Conservation (phyloP, 1,140 invertebrate species). For the Augochlora pura region DNA sequence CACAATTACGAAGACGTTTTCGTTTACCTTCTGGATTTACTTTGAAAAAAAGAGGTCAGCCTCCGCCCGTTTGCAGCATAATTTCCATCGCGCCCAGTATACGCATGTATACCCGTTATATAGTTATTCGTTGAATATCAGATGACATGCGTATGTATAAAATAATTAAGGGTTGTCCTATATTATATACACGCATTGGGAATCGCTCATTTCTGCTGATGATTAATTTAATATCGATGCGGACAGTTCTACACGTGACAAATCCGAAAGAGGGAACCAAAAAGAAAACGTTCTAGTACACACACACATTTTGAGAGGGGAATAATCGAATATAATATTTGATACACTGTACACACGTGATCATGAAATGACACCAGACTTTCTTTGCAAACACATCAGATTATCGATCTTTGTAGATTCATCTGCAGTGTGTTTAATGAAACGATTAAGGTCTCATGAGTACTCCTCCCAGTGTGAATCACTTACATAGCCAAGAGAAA, state of each 20-base stretch:
- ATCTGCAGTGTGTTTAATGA: neutral
- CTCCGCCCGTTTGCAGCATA: no score
- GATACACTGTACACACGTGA: neutral
- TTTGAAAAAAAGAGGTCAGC: no score
- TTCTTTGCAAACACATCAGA: conserved; percentile 10
- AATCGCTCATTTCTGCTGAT: conserved; percentile 21
- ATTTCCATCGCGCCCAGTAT: neutral
- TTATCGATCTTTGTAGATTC: neutral
- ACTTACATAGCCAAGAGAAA: no score
- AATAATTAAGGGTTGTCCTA: conserved; percentile 8
- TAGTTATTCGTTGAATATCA: conserved; percentile 38
- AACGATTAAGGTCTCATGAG: no score
- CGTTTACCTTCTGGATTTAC: no score
- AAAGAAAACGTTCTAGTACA: no score
- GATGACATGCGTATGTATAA: conserved; percentile 15
- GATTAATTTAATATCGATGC: neutral
- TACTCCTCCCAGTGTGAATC: no score
- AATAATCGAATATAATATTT: neutral
- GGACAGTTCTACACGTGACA: neutral
- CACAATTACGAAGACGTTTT: no score
- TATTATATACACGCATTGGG: conserved; percentile 13
- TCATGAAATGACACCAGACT: neutral
- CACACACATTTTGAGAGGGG: neutral
- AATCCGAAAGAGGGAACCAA: neutral
- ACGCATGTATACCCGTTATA: conserved; percentile 42